Percentiles rank a stretch among this genome's conserved stretches.
These are phyloP conservation scores for Oxyruncus cristatus DNA, from an alignment of 2,113 vertebrate genomes.

Conservation along the genomic window DNA sequence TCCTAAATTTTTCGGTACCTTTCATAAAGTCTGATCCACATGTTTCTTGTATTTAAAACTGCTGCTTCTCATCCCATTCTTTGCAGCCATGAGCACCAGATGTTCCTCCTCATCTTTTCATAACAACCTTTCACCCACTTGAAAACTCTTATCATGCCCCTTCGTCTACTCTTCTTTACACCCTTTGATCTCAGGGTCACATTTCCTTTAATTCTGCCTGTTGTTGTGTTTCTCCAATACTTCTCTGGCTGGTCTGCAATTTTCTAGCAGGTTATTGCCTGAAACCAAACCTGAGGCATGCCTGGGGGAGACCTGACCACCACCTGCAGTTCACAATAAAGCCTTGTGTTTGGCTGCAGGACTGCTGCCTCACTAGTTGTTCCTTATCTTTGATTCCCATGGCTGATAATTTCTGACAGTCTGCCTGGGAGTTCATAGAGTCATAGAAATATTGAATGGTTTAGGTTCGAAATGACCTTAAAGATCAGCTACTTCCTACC, in stretches of 20 bases:
- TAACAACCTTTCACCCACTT: neutral
- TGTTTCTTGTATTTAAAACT: neutral
- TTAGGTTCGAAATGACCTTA: neutral
- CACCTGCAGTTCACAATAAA: neutral
- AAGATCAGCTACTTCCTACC: neutral
- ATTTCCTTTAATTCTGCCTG: neutral
- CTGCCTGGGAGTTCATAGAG: neutral
- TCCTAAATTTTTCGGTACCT: neutral
- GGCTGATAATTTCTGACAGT: neutral
- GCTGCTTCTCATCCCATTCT: neutral
- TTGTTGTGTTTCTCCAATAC: neutral
- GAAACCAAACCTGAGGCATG: neutral
- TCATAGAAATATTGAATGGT: neutral
- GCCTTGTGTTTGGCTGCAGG: neutral
- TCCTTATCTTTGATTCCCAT: rapidly evolving
- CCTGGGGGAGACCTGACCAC: neutral
- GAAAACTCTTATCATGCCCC: neutral
- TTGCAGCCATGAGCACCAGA: neutral
- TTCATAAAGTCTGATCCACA: neutral
- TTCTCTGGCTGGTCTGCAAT: neutral
- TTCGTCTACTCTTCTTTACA: neutral
- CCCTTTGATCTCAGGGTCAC: neutral
- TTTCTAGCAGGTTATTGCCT: neutral
- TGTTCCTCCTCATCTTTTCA: neutral
- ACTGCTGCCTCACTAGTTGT: neutral